Evolutionary conservation across 2,113 vertebrate genomes (phyloP), one percentile per base, ranked within the genome.

Genomic region (Coturnix japonica): DNA sequence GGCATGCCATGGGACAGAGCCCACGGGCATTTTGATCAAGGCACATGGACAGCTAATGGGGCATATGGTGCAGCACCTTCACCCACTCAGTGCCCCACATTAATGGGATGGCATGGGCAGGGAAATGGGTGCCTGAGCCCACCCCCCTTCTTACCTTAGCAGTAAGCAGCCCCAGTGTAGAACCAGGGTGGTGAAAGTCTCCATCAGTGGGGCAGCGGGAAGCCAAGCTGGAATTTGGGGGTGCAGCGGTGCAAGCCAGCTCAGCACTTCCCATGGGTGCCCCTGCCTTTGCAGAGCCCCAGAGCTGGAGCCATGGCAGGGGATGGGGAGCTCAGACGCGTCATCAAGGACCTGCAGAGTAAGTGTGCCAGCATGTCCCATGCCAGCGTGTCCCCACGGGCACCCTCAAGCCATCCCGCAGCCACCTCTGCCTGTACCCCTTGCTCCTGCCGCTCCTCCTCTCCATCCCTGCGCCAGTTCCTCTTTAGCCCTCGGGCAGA

Each of bases 281-380:
- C 35, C 8, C 13, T 60, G 30, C 63, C 43, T 87, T 92, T 75
- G 60, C 88, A 88, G 91, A 49, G 28, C 41, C 22, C 43, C 2
- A 39, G 71, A 81, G 61, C 72, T 53, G 57, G 51, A 81, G 65
- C 43, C 75, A 98, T 98, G 98, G 95, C 95, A 1, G 74, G 81
- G 28, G 66, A 97, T 0, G 72, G 46, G n/a, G 89, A 93, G 33
- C 44, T 95, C 81, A 94, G 85, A 31, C 94, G 90, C 16, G 19
- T 97, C 73, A 95, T 95, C 92, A 94, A 84, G 65, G 96, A 98
- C 76, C 87, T 98, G 90, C 95, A 97, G 91, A 94, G 98, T 97
- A 95, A 97, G 97, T 94, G 31, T 53, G 35, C 25, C 65, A 49
- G 53, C 25, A 23, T 44, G 30, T 31, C 13, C 56, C 31, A 35